These are phyloP conservation scores for Erpobdella octoculata DNA, from an alignment of 2,888 invertebrate species.

Conservation along the genomic window DNA sequence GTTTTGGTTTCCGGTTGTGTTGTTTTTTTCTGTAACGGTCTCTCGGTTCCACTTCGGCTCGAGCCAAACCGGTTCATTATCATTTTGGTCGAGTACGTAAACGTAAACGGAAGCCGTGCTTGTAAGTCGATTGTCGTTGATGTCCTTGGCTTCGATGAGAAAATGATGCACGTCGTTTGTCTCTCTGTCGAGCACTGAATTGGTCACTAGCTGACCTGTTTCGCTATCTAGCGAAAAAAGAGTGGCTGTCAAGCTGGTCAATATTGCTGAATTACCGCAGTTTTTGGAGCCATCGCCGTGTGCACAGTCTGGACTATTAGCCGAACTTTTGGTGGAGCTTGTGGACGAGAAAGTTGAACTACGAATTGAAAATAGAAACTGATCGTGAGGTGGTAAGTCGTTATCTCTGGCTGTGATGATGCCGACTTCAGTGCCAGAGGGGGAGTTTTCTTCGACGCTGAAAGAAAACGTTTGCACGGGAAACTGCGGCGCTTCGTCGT, in stretches of 20 bases:
- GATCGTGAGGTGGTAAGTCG: constrained; percentile 15
- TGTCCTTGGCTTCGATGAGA: constrained; percentile 23
- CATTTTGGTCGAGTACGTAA: constrained; percentile 35
- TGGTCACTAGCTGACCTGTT: constrained; percentile 33
- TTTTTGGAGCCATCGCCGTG: background rate
- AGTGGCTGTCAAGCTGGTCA: background rate
- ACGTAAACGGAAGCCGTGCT: constrained; percentile 33
- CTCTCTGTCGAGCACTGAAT: constrained; percentile 34
- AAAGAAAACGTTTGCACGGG: constrained; percentile 13
- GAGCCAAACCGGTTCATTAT: constrained; percentile 33
- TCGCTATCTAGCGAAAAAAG: constrained; percentile 30
- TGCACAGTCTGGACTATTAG: background rate
- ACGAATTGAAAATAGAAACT: background rate
- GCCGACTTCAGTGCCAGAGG: constrained; percentile 24
- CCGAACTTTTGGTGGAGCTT: background rate
- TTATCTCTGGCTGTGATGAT: constrained; percentile 15
- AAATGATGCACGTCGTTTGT: constrained; percentile 31
- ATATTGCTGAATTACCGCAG: too few species aligned
- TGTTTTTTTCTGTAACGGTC: background rate
- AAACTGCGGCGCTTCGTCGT: constrained; percentile 25
- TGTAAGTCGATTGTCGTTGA: constrained; percentile 20
- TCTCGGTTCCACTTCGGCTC: background rate
- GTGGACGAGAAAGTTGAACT: background rate
- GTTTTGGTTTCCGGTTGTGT: background rate
- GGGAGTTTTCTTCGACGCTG: constrained; percentile 25